Conservation (phyloP, 2,888 invertebrate genomes). For the Gastrophysa polygoni region DNA sequence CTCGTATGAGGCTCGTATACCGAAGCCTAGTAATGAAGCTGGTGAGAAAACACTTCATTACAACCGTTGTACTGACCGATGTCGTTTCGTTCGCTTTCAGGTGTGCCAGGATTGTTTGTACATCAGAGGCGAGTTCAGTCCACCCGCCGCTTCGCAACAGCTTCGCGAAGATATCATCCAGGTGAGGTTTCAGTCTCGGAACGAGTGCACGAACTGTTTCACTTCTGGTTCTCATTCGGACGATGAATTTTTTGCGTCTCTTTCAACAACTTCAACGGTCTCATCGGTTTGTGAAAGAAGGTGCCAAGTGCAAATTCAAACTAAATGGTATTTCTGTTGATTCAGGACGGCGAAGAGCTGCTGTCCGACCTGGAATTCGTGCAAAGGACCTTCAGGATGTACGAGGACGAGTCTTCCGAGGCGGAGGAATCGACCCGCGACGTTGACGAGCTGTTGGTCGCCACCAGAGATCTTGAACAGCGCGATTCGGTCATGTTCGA, state of each 20-base stretch:
- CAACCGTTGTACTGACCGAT: too few relatives aligned
- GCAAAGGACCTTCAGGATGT: constrained; percentile 62
- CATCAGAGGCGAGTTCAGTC: constrained; percentile 13
- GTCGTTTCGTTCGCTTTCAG: constrained; percentile 23
- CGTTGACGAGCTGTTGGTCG: constrained; percentile 3
- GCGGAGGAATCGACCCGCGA: constrained; percentile 8
- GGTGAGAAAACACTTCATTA: too few relatives aligned
- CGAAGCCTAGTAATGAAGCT: too few relatives aligned
- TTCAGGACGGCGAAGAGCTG: constrained; percentile 66
- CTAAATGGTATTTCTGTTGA: too few relatives aligned
- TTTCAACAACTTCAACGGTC: too few relatives aligned
- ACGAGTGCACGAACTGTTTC: too few relatives aligned
- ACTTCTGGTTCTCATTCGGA: too few relatives aligned
- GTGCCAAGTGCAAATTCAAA: too few relatives aligned
- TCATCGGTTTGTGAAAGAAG: too few relatives aligned
- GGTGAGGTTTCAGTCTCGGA: constrained; percentile 70
- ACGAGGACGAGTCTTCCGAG: constrained; percentile 50
- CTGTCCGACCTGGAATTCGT: constrained; percentile 64
- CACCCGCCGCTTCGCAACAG: constrained; percentile 42
- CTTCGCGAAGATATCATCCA: constrained; percentile 62
- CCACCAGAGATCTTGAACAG: constrained; percentile 59
- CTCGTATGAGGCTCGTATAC: too few relatives aligned
- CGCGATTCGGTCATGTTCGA: constrained; percentile 58
- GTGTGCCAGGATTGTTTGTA: constrained; percentile 52
- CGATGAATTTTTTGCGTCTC: too few relatives aligned